Percentiles rank a stretch among this genome's conserved stretches.
phyloP scores from a whole-genome alignment of 2,113 vertebrate species.

The Oncorhynchus kisutch region DNA sequence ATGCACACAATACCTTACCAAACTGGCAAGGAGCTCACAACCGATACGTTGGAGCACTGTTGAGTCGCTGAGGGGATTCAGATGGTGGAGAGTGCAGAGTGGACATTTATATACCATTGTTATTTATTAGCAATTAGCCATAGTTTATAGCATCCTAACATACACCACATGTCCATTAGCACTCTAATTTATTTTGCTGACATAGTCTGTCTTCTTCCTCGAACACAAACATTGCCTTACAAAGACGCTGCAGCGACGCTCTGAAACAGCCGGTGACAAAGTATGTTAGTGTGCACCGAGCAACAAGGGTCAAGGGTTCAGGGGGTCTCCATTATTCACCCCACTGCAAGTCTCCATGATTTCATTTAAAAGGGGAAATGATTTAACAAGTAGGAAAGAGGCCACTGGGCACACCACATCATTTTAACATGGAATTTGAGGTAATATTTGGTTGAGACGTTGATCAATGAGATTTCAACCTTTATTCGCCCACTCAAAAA shows the following conservation, averaged over 20 bases:
- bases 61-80: slow-evolving; percentile 37
- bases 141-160: slow-evolving; percentile 35
- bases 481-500: too few relatives aligned
- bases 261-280: background rate
- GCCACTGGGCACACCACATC: background rate
- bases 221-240: slow-evolving; percentile 1
- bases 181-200: slow-evolving; percentile 9
- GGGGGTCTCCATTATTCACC: background rate
- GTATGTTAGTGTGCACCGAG: background rate
- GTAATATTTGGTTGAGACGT: too few relatives aligned
- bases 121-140: slow-evolving; percentile 45
- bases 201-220: background rate
- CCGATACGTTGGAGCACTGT: slow-evolving; percentile 3
- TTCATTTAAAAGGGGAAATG: slow-evolving; percentile 18
- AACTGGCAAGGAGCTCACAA: slow-evolving; percentile 10
- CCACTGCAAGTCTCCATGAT: background rate
- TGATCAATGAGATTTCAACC: too few relatives aligned
- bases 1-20: slow-evolving; percentile 25
- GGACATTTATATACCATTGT: slow-evolving; percentile 42
- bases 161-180: slow-evolving; percentile 30
- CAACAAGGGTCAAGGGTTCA: background rate
- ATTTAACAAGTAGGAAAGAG: background rate
- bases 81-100: slow-evolving; percentile 18
- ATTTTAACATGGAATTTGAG: too few relatives aligned
- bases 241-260: background rate